phyloP scores from a whole-genome alignment of 2,797 vertebrate genomes.

The Gymnoscopelus microlampas region DNA sequence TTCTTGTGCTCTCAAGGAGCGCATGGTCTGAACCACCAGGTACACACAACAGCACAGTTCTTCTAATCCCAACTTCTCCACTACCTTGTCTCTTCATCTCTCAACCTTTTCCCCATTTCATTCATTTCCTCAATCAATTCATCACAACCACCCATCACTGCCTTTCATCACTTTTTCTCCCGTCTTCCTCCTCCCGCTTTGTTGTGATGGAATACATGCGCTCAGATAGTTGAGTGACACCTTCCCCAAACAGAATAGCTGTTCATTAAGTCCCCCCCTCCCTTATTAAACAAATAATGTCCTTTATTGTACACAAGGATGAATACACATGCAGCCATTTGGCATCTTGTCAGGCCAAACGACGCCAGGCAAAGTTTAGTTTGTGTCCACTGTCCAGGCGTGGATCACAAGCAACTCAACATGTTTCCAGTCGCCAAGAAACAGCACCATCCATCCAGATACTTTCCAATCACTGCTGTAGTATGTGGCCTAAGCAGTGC shows the following conservation, averaged over 20 bases:
- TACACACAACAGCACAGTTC: neutral
- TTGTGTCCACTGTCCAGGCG: neutral
- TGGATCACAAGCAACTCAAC: neutral
- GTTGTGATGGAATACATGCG: conserved; percentile 34
- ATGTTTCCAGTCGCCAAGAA: neutral
- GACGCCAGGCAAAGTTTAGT: conserved; percentile 10
- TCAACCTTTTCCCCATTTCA: neutral
- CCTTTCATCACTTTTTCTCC: no score
- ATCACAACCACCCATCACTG: no score
- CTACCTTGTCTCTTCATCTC: neutral
- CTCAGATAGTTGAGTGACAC: conserved; percentile 35
- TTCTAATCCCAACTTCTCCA: neutral
- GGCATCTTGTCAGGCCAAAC: conserved; percentile 41
- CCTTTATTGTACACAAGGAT: conserved; percentile 4
- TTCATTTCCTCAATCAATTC: no score
- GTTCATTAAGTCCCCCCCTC: neutral
- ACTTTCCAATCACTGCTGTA: no score
- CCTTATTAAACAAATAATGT: conserved; percentile 12
- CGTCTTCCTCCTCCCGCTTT: no score
- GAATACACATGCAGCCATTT: conserved; percentile 13
- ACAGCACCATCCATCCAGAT: no score
- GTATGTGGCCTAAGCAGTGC: no score
- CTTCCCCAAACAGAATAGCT: conserved; percentile 32
- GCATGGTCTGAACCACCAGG: no score
- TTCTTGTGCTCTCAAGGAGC: no score